A percentile compares a stretch with the other conserved stretches of the same genome.
Conservation (phyloP, 2,888 invertebrate genomes). For the Campaea margaritaria region DNA sequence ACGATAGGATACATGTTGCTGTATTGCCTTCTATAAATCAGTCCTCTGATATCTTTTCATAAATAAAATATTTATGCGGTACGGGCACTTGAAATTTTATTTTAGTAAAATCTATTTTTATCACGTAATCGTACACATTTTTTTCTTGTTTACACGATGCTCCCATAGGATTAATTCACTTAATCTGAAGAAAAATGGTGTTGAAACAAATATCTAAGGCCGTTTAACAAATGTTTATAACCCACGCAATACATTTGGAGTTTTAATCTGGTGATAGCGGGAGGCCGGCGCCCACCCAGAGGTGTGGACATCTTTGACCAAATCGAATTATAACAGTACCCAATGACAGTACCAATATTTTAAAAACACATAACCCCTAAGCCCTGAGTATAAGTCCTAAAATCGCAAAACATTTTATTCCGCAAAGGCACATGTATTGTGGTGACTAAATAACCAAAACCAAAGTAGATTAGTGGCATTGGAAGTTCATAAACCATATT, state of each 20-base stretch:
- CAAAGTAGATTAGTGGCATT: constrained; percentile 65
- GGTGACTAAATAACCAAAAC: constrained; percentile 56
- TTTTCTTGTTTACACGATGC: constrained; percentile 51
- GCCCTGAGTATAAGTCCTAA: constrained; percentile 44
- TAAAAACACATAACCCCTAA: constrained; percentile 35
- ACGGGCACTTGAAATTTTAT: constrained; percentile 33
- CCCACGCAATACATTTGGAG: constrained; percentile 72
- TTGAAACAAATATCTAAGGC: constrained; percentile 72
- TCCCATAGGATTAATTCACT: constrained; percentile 62
- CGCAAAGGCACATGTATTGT: constrained; percentile 37
- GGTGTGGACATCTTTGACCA: constrained; percentile 77
- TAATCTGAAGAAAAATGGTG: constrained; percentile 68
- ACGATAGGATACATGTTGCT: constrained; percentile 57
- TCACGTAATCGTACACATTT: constrained; percentile 30
- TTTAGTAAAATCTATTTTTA: constrained; percentile 43
- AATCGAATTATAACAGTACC: constrained; percentile 74
- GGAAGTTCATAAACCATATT: constrained; percentile 63
- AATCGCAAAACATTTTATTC: constrained; percentile 37
- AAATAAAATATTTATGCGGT: constrained; percentile 41
- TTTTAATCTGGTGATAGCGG: constrained; percentile 75
- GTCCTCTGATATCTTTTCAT: constrained; percentile 44
- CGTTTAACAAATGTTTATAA: constrained; percentile 76
- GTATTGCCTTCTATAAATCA: constrained; percentile 56
- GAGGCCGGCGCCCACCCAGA: constrained; percentile 80
- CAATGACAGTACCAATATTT: constrained; percentile 40